Evolutionary conservation across 2,113 vertebrate species (phyloP), one percentile per base, ranked within the genome.

Genomic region (Lophotis ruficrista): DNA sequence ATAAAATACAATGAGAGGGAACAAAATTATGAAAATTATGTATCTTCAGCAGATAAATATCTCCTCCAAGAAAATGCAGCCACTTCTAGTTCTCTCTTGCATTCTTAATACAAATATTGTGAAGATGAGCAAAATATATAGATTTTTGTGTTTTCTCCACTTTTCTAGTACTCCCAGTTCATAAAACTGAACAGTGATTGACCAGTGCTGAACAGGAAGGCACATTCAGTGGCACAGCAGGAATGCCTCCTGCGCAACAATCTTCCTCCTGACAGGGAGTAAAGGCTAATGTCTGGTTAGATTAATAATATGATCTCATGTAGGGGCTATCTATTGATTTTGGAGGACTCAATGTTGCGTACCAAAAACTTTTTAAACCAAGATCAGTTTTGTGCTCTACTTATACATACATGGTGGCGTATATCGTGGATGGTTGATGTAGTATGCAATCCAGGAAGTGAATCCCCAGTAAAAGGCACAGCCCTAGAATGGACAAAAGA

Each of bases 381-480:
- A 51, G 18, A 50, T n/a, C 16, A 30, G 19, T 27, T 35, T 41
- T 83, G 10, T 56, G 37, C 38, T 54, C 50, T 48, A 24, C 45
- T 73, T 84, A 87, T 96, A 98, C 98, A 4, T 98, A 98, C 98
- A 97, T 81, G 98, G 98, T 48, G 98, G 98, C 2, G 98, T 98
- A 22, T 98, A 98, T 10, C 75, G 51, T 6, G 98, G 98, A 24
- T 98, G 98, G 94, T 98, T 98, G 97, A 98, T 96, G 91, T 98
- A 99, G 91, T 98, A 98, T 18, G 98, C 97, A 16, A 98, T 97
- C 97, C 98, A 98, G 76, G 96, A 97, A 28, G 98, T 98, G 93
- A 98, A 98, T 95, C 98, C 97, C 97, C 97, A 98, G 78, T 98
- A 98, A 96, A 98, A 98, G 83, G 87, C 96, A 96, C 98, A 98